A percentile compares a stretch with the other conserved stretches of the same genome.
Conservation (phyloP, 2,113 vertebrate species). For the Hyperopisus bebe region DNA sequence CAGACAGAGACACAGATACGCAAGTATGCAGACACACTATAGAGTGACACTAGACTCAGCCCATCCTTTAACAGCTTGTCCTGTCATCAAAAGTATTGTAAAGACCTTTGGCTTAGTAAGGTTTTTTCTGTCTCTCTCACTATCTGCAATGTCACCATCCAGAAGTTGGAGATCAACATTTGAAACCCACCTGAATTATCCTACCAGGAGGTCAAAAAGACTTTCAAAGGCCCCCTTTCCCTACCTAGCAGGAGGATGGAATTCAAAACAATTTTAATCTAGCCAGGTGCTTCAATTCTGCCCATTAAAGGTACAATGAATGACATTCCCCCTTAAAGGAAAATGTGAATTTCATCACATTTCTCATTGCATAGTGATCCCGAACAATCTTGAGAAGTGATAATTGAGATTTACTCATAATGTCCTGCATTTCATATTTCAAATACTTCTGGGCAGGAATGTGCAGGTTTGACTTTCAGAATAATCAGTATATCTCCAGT, state of each 20-base stretch:
- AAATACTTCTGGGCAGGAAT: neutral
- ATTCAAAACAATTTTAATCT: neutral
- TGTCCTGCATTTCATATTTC: neutral
- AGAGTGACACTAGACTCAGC: neutral
- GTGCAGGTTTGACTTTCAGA: neutral
- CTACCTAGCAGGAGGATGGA: neutral
- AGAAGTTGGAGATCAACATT: neutral
- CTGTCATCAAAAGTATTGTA: neutral
- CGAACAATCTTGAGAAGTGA: neutral
- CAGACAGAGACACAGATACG: neutral
- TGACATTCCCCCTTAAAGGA: neutral
- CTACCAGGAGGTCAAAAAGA: neutral
- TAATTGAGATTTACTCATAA: neutral
- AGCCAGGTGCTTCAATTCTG: neutral
- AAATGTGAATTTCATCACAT: neutral
- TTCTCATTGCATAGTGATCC: neutral
- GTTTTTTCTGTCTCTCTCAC: neutral
- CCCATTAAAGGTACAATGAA: neutral
- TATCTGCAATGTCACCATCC: neutral
- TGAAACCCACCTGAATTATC: neutral
- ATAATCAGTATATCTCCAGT: neutral
- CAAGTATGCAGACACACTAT: neutral
- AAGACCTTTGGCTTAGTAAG: neutral
- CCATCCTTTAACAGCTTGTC: neutral
- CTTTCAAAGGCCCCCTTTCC: neutral